A percentile compares a stretch with the other conserved stretches of the same genome.
phyloP scores from a whole-genome alignment of 2,113 vertebrate genomes.

The Mesoclemmys tuberculata region DNA sequence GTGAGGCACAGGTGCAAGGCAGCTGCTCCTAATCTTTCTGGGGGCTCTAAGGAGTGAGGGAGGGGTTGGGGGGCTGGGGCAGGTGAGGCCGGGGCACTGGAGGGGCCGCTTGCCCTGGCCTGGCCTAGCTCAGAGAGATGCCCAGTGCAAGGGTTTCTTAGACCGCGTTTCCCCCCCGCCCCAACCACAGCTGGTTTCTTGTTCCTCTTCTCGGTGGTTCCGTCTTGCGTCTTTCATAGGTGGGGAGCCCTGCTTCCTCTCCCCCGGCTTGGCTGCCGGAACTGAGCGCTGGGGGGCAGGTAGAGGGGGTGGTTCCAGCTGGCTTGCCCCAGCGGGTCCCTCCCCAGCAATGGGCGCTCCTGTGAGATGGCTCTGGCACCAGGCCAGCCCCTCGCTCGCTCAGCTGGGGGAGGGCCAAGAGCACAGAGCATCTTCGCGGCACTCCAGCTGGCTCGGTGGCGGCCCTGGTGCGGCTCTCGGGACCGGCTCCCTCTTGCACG shows the following conservation, averaged over 20 bases:
- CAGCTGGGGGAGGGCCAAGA: neutral
- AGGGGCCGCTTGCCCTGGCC: neutral
- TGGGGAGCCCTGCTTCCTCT: neutral
- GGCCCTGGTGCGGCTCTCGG: neutral
- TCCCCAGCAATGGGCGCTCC: neutral
- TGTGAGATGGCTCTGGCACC: neutral
- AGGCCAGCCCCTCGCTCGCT: neutral
- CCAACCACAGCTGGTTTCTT: neutral
- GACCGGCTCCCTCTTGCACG: neutral
- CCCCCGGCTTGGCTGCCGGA: neutral
- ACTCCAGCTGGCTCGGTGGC: neutral
- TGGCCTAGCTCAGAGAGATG: neutral
- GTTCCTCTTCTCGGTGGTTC: neutral
- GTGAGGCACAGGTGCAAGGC: too few species aligned
- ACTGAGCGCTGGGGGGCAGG: neutral
- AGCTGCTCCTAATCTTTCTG: too few species aligned
- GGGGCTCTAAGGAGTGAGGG: too few species aligned
- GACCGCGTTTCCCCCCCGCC: too few species aligned
- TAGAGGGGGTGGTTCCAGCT: neutral
- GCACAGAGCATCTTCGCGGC: neutral
- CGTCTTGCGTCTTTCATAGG: neutral
- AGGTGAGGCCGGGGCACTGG: neutral
- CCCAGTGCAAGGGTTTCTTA: neutral
- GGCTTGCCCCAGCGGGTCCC: neutral
- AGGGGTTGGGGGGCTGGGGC: neutral